Evolutionary conservation across 1,140 invertebrate genomes (phyloP).

Genomic region (Atta cephalotes): DNA sequence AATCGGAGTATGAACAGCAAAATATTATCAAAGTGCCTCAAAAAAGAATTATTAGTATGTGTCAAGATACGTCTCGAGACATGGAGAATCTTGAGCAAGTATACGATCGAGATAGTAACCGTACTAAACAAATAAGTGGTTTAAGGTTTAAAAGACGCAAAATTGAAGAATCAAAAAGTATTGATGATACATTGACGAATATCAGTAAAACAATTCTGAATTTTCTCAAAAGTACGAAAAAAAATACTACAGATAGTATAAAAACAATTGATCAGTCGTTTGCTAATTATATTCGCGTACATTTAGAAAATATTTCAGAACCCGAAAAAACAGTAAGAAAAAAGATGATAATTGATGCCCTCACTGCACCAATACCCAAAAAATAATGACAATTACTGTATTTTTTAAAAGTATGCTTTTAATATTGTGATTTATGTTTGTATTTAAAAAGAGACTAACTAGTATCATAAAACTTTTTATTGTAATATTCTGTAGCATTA

Average conservation of each 20-base stretch:
- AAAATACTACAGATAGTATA: background rate
- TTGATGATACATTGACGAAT: background rate
- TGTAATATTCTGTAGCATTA: background rate
- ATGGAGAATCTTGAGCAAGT: background rate
- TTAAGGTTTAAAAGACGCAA: background rate
- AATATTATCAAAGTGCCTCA: background rate
- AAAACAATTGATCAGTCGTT: constrained; percentile 18
- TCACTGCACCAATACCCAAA: background rate
- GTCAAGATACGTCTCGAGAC: background rate
- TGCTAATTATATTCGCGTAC: constrained; percentile 13
- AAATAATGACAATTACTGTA: background rate
- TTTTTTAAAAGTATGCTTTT: too few species aligned
- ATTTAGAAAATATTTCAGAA: constrained; percentile 22
- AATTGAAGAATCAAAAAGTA: background rate
- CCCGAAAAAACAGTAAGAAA: constrained; percentile 6
- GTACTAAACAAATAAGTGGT: background rate
- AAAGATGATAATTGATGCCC: constrained; percentile 4
- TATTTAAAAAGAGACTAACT: background rate
- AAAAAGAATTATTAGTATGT: constrained; percentile 15
- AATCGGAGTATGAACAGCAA: background rate
- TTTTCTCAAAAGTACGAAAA: background rate
- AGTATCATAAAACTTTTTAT: background rate
- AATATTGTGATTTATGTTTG: too few species aligned
- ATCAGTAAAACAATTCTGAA: background rate
- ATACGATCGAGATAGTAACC: background rate